Evolutionary conservation across 2,113 vertebrate genomes (phyloP), one percentile per base, ranked within the genome.

Genomic region (Oryctolagus cuniculus): DNA sequence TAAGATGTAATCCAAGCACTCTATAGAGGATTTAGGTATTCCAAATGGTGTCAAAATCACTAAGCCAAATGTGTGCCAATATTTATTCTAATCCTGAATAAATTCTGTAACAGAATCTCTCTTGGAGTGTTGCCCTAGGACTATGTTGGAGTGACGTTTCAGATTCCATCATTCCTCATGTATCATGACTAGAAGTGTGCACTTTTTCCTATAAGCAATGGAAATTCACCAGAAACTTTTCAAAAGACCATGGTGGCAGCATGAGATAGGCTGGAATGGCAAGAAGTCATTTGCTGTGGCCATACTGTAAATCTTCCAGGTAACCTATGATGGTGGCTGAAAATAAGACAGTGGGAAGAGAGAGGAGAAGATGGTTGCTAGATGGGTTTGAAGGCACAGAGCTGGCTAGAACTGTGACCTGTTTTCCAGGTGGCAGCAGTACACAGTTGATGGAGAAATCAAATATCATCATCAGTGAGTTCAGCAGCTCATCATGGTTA

Each of bases 181-280:
- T 12, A 15, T 0, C 34, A 9, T 24, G 19, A 84, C 6, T 67
- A 24, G 9, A 94, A 81, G 4, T 29, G 2, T 24, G 70, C 4
- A 36, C 3, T 8, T 72, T 74, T 74, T 87, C 27, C 49, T 49
- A 51, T 22, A 36, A 88, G 29, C 51, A 75, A 36, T 25, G 25
- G 64, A 19, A 1, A 70, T 88, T 83, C 66, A 85, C 10, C 38
- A 64, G 11, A 51, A 79, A n/a, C 2, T 1, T 61, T 63, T 64
- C 25, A 1, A 27, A 89, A 58, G 72, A 44, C 19, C 6, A 9
- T 0, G 0, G 1, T 69, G 1, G 2, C 2, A 63, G 34, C 44
- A 77, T 24, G 75, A 64, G 9, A 69, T 5, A 29, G n/a, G 34
- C 25, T 16, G 0, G 16, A 55, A 61, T 4, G 15, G 17, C 27